Base-by-base conservation (phyloP, 1,140 invertebrate genomes). In the Diploscapter pachys region DNA sequence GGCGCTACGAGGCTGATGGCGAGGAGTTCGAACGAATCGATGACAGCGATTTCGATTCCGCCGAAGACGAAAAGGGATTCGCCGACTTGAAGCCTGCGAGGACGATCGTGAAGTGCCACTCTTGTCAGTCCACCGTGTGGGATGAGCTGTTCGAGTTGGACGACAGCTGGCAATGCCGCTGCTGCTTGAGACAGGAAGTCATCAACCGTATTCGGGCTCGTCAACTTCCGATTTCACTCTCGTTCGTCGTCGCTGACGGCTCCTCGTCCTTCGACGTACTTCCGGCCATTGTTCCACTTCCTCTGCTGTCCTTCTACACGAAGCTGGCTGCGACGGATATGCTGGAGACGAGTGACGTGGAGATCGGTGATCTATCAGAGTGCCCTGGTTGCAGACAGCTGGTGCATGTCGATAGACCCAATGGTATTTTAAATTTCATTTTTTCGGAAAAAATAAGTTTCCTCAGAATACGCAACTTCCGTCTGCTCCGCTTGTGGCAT, bases 131-230 rank as follows among this genome's bases (percentile, higher is more conserved):
- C 48, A 68, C 55, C 13, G 64, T 59, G 48, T 52, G 59, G 11
- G 64, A 65, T 9, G 73, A 74, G 50, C 73, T 74, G 13, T 74
- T 74, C 51, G 73, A 74, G 49, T 69, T 74, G 73, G 73, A 74
- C 61, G 73, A 74, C 48, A 66, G 64, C 53, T 74, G 73, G 73
- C 73, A 74, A 64, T 74, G 73, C 52, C 64, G 73, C 52, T 52
- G 63, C 48, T 74, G 73, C 56, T 61, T 74, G 3, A 55, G 64
- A 31, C 53, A 63, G 57, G 57, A 74, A 57, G 70, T 74, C 13
- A 57, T 74, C 57, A 55, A 74, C 31, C 61, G 62, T 31, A 74
- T 74, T 48, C 64, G 73, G 9, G 64, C 73, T 13, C 68, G 70
- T 53, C 62, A 56, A 31, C 48, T 74, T 52, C 73, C 73, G 53